phyloP scores from a whole-genome alignment of 2,113 vertebrate genomes.

The Naja naja region DNA sequence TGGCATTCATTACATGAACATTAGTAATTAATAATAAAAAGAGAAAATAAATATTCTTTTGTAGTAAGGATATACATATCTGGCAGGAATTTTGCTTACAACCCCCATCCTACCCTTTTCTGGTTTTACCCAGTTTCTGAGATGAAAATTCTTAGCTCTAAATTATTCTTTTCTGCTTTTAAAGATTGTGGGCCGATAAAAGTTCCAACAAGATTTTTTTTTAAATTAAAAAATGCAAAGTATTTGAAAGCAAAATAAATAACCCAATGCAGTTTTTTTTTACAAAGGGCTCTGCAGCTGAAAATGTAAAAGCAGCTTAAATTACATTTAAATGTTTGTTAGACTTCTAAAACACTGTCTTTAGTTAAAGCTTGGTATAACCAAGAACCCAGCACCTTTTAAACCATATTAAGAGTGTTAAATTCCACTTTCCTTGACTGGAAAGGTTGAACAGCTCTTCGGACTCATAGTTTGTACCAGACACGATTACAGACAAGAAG shows the following conservation, averaged over 20 bases:
- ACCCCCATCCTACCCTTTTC: background rate
- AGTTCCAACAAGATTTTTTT: background rate
- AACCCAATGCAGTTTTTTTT: background rate
- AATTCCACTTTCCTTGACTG: constrained; percentile 30
- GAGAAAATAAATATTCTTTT: background rate
- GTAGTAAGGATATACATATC: background rate
- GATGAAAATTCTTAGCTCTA: background rate
- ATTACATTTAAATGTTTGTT: background rate
- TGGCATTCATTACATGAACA: background rate
- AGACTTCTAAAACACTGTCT: background rate
- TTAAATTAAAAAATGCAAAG: background rate
- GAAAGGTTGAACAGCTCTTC: constrained; percentile 24
- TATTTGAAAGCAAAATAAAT: background rate
- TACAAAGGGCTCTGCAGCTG: background rate
- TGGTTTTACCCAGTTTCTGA: background rate
- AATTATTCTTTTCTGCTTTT: background rate
- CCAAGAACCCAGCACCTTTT: accelerated
- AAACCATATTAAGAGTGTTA: constrained; percentile 15
- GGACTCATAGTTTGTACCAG: background rate
- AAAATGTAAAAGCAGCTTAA: background rate
- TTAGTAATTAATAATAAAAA: background rate
- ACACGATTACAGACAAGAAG: accelerated
- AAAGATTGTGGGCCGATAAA: background rate
- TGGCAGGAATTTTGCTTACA: background rate
- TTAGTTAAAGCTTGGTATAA: background rate